These are phyloP conservation scores for Ochropleura plecta DNA, from an alignment of 2,888 invertebrate species.

Conservation along the genomic window DNA sequence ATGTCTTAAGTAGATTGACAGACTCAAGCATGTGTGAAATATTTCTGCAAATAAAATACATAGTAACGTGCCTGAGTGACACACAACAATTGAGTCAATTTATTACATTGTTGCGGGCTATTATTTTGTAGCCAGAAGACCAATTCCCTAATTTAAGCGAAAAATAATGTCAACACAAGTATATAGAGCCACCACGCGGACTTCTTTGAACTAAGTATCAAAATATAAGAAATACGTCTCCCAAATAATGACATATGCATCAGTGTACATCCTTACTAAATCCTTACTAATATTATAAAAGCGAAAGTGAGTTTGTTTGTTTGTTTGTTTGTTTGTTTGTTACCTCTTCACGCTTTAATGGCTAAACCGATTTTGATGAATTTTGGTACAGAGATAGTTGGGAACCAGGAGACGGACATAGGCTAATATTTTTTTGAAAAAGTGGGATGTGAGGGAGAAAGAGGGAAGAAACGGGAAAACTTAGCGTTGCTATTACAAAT, in stretches of 20 bases:
- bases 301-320: no score
- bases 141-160: not conserved
- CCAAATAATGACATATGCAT: not conserved
- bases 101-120: not conserved
- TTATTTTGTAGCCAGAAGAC: not conserved
- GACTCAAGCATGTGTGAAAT: not conserved
- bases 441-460: no score
- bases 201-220: not conserved
- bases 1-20: not conserved
- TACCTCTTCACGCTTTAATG: no score
- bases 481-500: no score
- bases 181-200: not conserved
- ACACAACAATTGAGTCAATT: slow-evolving; percentile 10
- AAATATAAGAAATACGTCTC: not conserved
- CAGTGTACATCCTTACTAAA: no score
- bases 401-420: no score
- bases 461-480: no score
- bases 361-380: no score
- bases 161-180: not conserved
- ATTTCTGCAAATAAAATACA: not conserved
- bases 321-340: no score
- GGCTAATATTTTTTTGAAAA: no score
- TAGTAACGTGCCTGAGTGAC: not conserved
- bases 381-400: no score
- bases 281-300: no score